Evolutionary conservation across 1,140 invertebrate genomes (phyloP).

Genomic region (Diorhabda carinulata): DNA sequence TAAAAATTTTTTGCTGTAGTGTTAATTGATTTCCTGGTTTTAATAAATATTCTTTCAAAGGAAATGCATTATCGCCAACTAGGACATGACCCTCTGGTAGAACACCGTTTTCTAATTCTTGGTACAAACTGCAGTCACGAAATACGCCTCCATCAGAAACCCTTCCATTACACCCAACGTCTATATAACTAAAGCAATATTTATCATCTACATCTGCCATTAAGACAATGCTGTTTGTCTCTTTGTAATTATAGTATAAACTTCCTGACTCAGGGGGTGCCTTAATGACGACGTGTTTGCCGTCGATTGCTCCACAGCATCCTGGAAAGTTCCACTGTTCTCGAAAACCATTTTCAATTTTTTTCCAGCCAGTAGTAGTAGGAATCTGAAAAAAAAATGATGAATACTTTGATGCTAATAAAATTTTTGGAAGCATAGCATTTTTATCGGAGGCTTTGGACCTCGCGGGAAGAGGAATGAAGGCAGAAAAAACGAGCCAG

Average conservation of each 20-base stretch:
- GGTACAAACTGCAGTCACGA: conserved; percentile 7
- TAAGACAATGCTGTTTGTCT: conserved; percentile 45
- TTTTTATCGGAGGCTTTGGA: no score
- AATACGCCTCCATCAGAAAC: conserved; percentile 46
- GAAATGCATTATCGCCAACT: conserved; percentile 15
- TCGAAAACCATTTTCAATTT: conserved; percentile 5
- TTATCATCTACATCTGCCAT: conserved; percentile 47
- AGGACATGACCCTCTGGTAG: conserved; percentile 10
- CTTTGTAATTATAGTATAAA: not conserved
- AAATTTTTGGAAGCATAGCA: no score
- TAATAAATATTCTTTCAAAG: conserved; percentile 10
- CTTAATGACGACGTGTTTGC: not conserved
- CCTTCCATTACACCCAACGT: conserved; percentile 46
- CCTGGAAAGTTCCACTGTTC: not conserved
- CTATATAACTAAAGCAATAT: conserved; percentile 46
- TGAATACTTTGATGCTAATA: no score
- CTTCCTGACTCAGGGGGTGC: conserved; percentile 4
- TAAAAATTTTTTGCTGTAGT: not conserved
- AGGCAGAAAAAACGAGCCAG: no score
- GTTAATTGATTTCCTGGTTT: conserved; percentile 7
- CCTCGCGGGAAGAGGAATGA: no score
- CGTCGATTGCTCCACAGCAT: no score
- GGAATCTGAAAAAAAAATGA: no score
- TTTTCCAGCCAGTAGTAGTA: not conserved
- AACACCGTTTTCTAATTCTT: conserved; percentile 1